phyloP scores from a whole-genome alignment of 1,140 invertebrate species.

The Sipha flava region DNA sequence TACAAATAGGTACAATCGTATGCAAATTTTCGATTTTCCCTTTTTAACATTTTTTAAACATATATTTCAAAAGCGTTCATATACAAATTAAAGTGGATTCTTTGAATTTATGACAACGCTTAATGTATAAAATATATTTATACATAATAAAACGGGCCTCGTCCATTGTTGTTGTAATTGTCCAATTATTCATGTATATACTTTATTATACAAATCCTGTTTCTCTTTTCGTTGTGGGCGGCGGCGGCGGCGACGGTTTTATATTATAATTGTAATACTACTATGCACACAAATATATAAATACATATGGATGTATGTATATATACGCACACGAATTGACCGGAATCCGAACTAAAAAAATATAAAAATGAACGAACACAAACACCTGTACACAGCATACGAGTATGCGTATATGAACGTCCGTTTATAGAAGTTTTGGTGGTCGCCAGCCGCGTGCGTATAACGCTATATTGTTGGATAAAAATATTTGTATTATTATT shows the following conservation, averaged over 20 bases:
- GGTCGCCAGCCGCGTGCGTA: no score
- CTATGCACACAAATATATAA: background rate
- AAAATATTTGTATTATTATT: no score
- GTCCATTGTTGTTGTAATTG: conserved; percentile 19
- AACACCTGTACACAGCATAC: background rate
- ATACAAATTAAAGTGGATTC: conserved; percentile 18
- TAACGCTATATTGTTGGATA: no score
- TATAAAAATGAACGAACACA: background rate
- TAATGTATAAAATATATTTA: background rate
- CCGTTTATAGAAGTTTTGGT: no score
- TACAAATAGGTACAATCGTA: background rate
- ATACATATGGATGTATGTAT: background rate
- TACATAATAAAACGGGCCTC: background rate
- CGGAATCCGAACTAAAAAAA: background rate
- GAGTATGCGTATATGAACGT: no score
- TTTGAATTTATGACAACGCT: background rate
- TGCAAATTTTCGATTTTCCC: conserved; percentile 8
- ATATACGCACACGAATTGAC: background rate
- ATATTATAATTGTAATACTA: background rate
- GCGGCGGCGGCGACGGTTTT: background rate
- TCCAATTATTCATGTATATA: conserved; percentile 23
- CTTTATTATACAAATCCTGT: conserved; percentile 27
- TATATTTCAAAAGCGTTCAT: background rate
- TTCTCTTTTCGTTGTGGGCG: conserved; percentile 7
- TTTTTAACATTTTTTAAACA: conserved; percentile 13